Evolutionary conservation across 2,113 vertebrate species (phyloP).

Genomic region (Ondatra zibethicus): DNA sequence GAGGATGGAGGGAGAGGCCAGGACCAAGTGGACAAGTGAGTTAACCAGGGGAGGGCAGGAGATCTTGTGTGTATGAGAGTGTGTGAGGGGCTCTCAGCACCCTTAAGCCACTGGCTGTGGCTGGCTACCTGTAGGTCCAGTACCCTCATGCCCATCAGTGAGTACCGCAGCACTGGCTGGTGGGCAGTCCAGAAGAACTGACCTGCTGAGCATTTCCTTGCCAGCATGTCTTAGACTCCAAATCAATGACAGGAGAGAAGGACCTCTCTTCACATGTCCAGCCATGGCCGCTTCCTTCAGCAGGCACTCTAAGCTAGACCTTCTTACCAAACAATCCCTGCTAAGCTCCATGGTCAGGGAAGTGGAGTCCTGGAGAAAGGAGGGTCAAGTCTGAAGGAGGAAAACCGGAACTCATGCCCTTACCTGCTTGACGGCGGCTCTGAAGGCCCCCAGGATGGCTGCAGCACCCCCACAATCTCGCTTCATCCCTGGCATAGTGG

Average conservation of each 20-base stretch:
- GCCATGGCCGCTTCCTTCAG: background rate
- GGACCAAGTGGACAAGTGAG: background rate
- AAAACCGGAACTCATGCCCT: background rate
- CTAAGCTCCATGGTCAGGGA: background rate
- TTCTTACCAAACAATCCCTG: background rate
- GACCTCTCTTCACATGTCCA: background rate
- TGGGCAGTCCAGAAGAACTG: background rate
- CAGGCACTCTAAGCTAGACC: no score
- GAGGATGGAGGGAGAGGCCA: background rate
- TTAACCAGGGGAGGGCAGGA: background rate
- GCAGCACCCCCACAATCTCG: constrained; percentile 98
- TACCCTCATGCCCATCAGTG: background rate
- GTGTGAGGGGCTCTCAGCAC: background rate
- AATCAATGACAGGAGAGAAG: background rate
- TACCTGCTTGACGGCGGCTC: constrained; percentile 96
- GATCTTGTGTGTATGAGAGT: no score
- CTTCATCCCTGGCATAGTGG: constrained; percentile 99
- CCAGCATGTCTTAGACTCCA: background rate
- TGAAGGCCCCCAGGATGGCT: constrained; percentile 96
- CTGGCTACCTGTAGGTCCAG: background rate
- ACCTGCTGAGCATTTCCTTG: background rate
- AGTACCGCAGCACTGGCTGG: background rate
- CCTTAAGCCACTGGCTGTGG: no score
- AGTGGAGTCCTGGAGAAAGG: background rate
- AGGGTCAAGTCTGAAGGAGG: background rate